Base-by-base conservation (phyloP, 2,888 invertebrate genomes). In the Idaea dimidiata region DNA sequence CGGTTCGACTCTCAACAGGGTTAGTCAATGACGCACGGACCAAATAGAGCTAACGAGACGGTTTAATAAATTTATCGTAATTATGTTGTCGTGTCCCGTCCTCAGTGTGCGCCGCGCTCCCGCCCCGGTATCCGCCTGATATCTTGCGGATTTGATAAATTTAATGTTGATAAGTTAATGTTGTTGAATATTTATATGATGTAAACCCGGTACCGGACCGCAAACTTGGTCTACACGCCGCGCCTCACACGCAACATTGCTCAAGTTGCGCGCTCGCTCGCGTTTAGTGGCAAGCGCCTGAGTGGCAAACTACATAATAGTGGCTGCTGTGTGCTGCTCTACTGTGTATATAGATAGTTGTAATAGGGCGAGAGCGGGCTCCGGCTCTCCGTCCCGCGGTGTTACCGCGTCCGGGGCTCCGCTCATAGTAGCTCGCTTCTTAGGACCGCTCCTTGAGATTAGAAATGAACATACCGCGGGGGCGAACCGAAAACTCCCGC, bases 11-110 rank as follows among this genome's bases (percentile, higher is more conserved):
- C 78, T 80, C 82, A 80, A 83, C 85, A 85, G 84, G 86, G 85
- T 84, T 84, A 83, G 85, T 81, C 80, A 80, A 83, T 82, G 86
- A 84, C 84, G 85, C 82, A 78, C 81, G 86, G 88, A 87, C 87
- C 87, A 85, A 86, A 78, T 78, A 79, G 81, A 68, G 5, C 24
- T 24, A 24, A 24, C 24, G 5, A 24, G 5, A 74, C 74, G 75
- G 74, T 72, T 72, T 70, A 78, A 78, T 73, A 77, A 74, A 76
- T 81, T 78, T 80, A 81, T 77, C 76, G 77, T 73, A 74, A 77
- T 79, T 72, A 78, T 78, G 80, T 80, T 72, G 78, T 82, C 75
- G 78, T 80, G 80, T 75, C 80, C 80, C 82, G 82, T 83, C 80
- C 80, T 78, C 78, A 77, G 82, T 76, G 80, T 71, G 78, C 72